These are phyloP conservation scores for Stratiomys singularior DNA, from an alignment of 2,888 invertebrate species.

Conservation along the genomic window DNA sequence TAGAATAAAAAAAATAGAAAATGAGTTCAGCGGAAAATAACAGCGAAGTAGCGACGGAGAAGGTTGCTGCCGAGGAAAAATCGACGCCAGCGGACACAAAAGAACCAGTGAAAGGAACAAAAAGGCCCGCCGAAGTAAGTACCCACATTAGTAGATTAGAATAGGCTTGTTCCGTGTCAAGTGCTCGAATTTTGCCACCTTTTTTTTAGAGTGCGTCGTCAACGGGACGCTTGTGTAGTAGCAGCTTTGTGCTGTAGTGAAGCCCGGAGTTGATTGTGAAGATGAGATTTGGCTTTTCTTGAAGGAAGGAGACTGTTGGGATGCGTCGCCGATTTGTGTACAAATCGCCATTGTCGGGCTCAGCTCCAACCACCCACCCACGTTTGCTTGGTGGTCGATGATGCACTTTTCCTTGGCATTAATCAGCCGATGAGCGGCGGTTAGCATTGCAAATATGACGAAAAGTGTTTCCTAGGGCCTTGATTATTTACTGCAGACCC, in stretches of 20 bases:
- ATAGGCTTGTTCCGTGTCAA: no score
- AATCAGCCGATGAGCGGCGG: no score
- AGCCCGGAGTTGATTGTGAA: not conserved
- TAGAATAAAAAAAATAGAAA: conserved; percentile 61
- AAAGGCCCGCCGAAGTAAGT: conserved; percentile 84
- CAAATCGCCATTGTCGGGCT: not conserved
- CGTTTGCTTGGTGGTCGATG: not conserved
- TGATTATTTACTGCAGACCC: no score
- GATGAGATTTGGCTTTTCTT: not conserved
- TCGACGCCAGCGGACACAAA: conserved; percentile 67
- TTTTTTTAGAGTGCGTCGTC: not conserved
- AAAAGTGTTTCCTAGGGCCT: no score
- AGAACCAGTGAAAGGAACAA: conserved; percentile 77
- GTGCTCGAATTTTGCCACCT: no score
- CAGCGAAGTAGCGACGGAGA: conserved; percentile 79
- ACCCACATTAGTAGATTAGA: conserved; percentile 33
- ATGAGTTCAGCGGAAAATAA: conserved; percentile 85
- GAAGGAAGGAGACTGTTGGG: not conserved
- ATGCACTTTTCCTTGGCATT: no score
- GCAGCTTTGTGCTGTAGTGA: not conserved
- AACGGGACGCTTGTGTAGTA: not conserved
- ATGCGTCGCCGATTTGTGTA: conserved; percentile 3
- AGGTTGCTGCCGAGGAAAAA: conserved; percentile 73
- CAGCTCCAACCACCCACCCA: not conserved
- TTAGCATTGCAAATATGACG: no score